Percentiles rank a stretch among this genome's conserved stretches.
Conservation (phyloP, 2,888 invertebrate genomes). For the Mechanitis mazaeus region DNA sequence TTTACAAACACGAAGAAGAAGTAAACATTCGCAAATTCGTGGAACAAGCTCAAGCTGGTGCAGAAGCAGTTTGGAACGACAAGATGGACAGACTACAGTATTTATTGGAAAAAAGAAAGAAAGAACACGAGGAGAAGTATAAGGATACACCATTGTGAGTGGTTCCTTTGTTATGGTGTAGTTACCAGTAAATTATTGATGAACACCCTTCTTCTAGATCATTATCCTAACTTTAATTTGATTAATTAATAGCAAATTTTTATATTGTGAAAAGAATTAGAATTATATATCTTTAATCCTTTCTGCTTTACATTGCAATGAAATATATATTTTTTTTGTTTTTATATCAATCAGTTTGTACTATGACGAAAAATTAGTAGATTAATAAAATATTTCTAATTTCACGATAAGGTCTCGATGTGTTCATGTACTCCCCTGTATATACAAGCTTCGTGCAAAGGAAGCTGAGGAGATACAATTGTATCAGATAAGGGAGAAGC, state of each 20-base stretch:
- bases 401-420: conserved; percentile 55
- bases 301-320: too few species aligned
- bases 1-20: conserved; percentile 71
- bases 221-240: too few species aligned
- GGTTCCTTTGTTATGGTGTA: not conserved
- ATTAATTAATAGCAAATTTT: too few species aligned
- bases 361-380: too few species aligned
- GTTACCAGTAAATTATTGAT: too few species aligned
- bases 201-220: too few species aligned
- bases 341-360: too few species aligned
- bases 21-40: conserved; percentile 71
- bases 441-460: conserved; percentile 61
- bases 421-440: conserved; percentile 55
- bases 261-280: too few species aligned
- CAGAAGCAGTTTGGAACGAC: conserved; percentile 65
- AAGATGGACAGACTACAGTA: conserved; percentile 63
- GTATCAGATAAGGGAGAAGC: conserved; percentile 79
- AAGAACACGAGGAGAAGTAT: conserved; percentile 69
- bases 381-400: too few species aligned
- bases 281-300: too few species aligned
- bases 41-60: conserved; percentile 70
- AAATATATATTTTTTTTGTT: too few species aligned
- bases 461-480: conserved; percentile 74
- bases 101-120: conserved; percentile 68
- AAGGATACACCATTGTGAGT: conserved; percentile 62